phyloP scores from a whole-genome alignment of 2,888 invertebrate species.

The Girardia tigrina region DNA sequence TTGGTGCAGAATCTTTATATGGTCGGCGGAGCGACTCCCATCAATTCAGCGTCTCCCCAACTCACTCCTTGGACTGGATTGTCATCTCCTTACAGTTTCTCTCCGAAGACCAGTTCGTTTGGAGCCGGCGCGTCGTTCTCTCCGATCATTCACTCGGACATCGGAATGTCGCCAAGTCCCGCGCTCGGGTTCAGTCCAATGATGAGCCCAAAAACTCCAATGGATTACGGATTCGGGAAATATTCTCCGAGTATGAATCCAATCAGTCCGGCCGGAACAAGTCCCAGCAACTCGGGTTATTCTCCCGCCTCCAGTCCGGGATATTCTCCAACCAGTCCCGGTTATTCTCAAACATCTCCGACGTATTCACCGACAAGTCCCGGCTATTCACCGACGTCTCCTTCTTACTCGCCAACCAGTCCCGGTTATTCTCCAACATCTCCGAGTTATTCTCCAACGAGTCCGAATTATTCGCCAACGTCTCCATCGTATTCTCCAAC shows the following conservation, averaged over 20 bases:
- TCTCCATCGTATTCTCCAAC: background rate
- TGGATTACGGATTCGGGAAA: background rate
- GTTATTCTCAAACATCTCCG: background rate
- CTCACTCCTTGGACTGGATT: background rate
- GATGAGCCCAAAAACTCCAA: background rate
- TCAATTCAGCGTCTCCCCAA: background rate
- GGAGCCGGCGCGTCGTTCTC: background rate
- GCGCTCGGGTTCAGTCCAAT: background rate
- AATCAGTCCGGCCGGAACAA: background rate
- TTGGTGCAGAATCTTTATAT: slow-evolving; percentile 45
- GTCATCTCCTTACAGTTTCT: background rate
- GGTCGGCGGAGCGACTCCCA: slow-evolving; percentile 40
- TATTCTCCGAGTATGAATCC: background rate
- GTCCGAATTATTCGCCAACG: slow-evolving; percentile 21
- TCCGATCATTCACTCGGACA: background rate
- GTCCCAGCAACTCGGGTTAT: background rate
- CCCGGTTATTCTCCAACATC: background rate
- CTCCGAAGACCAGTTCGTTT: background rate
- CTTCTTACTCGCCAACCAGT: background rate
- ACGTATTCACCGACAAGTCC: background rate
- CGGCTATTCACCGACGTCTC: background rate
- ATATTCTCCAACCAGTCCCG: background rate
- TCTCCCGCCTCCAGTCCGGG: background rate
- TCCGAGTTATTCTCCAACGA: background rate
- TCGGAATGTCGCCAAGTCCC: background rate